Base-by-base conservation (phyloP, 2,113 vertebrate genomes). In the Pseudois nayaur region DNA sequence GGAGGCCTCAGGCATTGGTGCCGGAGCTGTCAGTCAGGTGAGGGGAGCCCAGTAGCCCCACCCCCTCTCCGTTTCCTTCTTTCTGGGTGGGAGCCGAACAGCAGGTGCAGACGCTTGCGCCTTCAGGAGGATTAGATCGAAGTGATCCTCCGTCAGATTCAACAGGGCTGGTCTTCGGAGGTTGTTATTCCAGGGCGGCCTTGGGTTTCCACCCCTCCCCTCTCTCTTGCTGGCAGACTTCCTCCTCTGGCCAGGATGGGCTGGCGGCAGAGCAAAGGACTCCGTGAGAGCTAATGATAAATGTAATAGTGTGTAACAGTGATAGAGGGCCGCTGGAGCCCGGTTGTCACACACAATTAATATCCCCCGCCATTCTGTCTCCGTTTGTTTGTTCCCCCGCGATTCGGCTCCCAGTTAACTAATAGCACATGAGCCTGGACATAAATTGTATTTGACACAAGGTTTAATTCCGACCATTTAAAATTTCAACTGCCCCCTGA, bases 241-340 rank as follows among this genome's bases (percentile, higher is more conserved):
- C 67, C 83, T 96, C 88, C 94, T 48, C 55, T 79, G 96, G 96
- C 95, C 82, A 54, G 74, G 87, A 97, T 96, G 98, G 93, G 96
- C 90, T 89, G 97, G 95, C 43, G 15, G 95, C 67, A 5, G 29
- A 8, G 93, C 95, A 93, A 88, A 97, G 97, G 97, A 97, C 98
- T 99, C 98, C 64, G 94, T 95, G 98, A 98, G 98, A 95, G 98
- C 98, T 99, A 98, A 99, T 98, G 99, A 98, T 97, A 98, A 99
- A 98, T 97, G 79, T 98, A 98, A 99, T 99, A 98, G 99, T 97
- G 98, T 99, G 98, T 98, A 99, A 99, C 99, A 99, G 99, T 99
- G 99, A 99, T 99, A 98, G 99, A 99, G 98, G 99, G 99, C 99
- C 99, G 96, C 96, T 96, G 98, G 98, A 98, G 99, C 98, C 98